Conservation (phyloP, 2,113 vertebrate genomes). For the Suncus etruscus region DNA sequence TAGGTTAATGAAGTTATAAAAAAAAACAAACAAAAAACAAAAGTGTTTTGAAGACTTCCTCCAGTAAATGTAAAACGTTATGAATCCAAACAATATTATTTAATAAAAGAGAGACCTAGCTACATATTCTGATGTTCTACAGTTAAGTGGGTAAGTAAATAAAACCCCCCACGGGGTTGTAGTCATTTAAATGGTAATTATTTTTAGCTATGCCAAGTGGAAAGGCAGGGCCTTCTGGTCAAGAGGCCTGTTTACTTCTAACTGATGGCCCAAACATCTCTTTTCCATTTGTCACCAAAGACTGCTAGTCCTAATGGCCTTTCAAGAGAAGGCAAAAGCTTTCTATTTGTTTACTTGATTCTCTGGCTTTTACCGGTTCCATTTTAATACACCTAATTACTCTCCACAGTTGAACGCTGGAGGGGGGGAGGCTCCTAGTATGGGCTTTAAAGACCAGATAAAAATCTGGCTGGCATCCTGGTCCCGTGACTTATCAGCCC, state of each 20-base stretch:
- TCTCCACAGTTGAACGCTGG: not conserved
- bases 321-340: constrained; percentile 68
- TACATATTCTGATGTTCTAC: constrained; percentile 52
- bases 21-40: no score
- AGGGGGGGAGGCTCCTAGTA: not conserved
- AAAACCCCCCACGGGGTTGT: not conserved
- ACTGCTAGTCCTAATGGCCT: constrained; percentile 60
- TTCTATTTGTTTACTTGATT: constrained; percentile 65
- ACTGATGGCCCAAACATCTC: constrained; percentile 50
- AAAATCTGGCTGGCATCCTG: constrained; percentile 12
- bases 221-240: not conserved
- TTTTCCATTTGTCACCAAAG: constrained; percentile 67
- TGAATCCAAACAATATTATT: no score
- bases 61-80: not conserved
- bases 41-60: constrained; percentile 1
- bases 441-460: constrained; percentile 40
- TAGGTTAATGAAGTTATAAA: no score
- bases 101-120: constrained; percentile 8
- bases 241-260: constrained; percentile 33
- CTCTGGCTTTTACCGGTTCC: constrained; percentile 45
- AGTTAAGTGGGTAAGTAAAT: constrained; percentile 51
- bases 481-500: constrained; percentile 3
- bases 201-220: constrained; percentile 47
- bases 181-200: constrained; percentile 62
- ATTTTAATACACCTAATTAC: constrained; percentile 69